Conservation (phyloP, 2,888 invertebrate species). For the Aphodius granarius region DNA sequence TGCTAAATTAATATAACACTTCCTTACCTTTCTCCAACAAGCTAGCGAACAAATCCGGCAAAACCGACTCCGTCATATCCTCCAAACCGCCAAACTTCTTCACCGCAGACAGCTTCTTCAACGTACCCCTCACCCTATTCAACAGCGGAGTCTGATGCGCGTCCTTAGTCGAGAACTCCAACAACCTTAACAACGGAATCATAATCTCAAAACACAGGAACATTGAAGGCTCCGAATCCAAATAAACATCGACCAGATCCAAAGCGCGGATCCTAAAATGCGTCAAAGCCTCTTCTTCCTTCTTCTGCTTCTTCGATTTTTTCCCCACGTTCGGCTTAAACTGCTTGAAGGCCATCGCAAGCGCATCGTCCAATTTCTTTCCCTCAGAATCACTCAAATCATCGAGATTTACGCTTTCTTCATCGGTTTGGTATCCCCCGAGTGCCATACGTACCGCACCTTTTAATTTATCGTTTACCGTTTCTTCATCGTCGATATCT, state of each 20-base stretch:
- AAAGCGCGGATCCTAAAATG: slow-evolving; percentile 76
- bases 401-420: slow-evolving; percentile 73
- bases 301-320: slow-evolving; percentile 57
- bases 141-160: slow-evolving; percentile 68
- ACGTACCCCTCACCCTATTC: slow-evolving; percentile 62
- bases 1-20: no score
- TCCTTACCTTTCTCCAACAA: slow-evolving; percentile 67
- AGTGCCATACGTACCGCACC: slow-evolving; percentile 73
- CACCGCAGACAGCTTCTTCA: slow-evolving; percentile 62
- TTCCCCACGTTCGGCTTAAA: slow-evolving; percentile 57
- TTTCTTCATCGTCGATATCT: slow-evolving; percentile 60
- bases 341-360: slow-evolving; percentile 74
- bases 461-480: slow-evolving; percentile 69
- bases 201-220: slow-evolving; percentile 70
- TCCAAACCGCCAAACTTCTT: slow-evolving; percentile 58
- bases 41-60: slow-evolving; percentile 60
- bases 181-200: slow-evolving; percentile 65
- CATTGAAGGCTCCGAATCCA: slow-evolving; percentile 71
- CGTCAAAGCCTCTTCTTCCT: slow-evolving; percentile 66
- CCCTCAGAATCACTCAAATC: slow-evolving; percentile 78
- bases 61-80: slow-evolving; percentile 45
- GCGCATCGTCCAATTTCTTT: slow-evolving; percentile 65
- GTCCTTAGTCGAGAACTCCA: slow-evolving; percentile 72
- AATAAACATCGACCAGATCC: slow-evolving; percentile 73
- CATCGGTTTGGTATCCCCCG: slow-evolving; percentile 62